These are phyloP conservation scores for Hippocampus guttulatus DNA, from an alignment of 2,113 vertebrate genomes.

Conservation along the genomic window DNA sequence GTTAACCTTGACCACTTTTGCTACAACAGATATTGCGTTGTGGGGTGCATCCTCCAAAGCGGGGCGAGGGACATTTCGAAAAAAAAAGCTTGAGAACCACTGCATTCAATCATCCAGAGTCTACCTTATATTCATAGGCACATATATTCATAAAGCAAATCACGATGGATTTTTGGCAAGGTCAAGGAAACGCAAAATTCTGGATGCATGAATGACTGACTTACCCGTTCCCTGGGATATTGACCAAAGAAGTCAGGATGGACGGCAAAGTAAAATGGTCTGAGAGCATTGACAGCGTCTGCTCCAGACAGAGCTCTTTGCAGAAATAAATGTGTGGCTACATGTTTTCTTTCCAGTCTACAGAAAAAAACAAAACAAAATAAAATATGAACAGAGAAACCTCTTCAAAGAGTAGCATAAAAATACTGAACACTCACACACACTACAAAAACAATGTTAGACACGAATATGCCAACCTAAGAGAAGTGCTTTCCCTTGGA, in stretches of 20 bases:
- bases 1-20: too few relatives aligned
- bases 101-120: too few relatives aligned
- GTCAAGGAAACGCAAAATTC: not conserved
- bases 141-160: not conserved
- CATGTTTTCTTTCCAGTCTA: slow-evolving; percentile 72
- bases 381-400: not conserved
- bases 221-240: slow-evolving; percentile 89
- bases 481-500: too few relatives aligned
- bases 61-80: too few relatives aligned
- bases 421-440: not conserved
- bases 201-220: slow-evolving; percentile 2
- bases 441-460: not conserved
- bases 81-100: too few relatives aligned
- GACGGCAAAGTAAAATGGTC: slow-evolving; percentile 96
- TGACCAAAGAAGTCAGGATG: slow-evolving; percentile 98
- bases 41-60: too few relatives aligned
- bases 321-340: slow-evolving; percentile 58
- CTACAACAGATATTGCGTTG: too few relatives aligned
- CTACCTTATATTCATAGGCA: not conserved
- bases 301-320: slow-evolving; percentile 82
- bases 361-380: not conserved
- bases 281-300: slow-evolving; percentile 87
- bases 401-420: not conserved
- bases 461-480: too few relatives aligned
- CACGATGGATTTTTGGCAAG: not conserved